These are phyloP conservation scores for Sorex araneus DNA, from an alignment of 2,113 vertebrate genomes.

Conservation along the genomic window DNA sequence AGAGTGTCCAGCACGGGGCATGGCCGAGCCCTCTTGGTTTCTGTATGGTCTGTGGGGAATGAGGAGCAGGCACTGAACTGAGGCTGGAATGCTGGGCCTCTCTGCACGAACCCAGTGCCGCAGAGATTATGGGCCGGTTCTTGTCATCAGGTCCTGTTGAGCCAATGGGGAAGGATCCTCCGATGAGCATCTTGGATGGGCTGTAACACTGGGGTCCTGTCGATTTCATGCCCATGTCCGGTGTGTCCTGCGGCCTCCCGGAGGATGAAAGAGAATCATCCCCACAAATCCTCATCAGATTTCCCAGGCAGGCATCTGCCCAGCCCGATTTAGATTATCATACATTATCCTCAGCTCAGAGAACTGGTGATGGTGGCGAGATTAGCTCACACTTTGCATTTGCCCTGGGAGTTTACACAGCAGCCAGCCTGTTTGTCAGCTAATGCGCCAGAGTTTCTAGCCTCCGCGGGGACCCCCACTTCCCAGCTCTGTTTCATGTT, in stretches of 20 bases:
- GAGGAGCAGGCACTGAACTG: neutral
- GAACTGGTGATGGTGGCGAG: conserved; percentile 71
- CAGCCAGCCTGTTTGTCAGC: conserved; percentile 74
- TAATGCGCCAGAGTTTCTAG: conserved; percentile 58
- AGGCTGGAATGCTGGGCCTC: neutral
- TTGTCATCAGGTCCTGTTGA: neutral
- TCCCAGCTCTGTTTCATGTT: conserved; percentile 65
- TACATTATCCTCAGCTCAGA: conserved; percentile 77
- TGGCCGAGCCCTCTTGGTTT: neutral
- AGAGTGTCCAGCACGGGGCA: neutral
- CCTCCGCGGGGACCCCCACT: neutral
- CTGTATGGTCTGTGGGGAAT: neutral
- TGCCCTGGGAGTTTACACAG: conserved; percentile 72
- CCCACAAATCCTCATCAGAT: conserved; percentile 76
- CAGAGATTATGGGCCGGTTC: neutral
- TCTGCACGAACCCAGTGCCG: neutral
- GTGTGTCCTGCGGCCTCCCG: conserved; percentile 31
- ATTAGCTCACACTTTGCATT: conserved; percentile 74
- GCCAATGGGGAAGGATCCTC: neutral
- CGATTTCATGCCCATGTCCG: conserved; percentile 10
- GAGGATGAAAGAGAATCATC: conserved; percentile 67
- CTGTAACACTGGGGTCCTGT: neutral
- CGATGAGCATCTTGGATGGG: neutral
- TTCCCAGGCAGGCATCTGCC: conserved; percentile 69
- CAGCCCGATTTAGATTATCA: conserved; percentile 78